Evolutionary conservation across 1,140 invertebrate species (phyloP).

Genomic region (Aphidius ervi): DNA sequence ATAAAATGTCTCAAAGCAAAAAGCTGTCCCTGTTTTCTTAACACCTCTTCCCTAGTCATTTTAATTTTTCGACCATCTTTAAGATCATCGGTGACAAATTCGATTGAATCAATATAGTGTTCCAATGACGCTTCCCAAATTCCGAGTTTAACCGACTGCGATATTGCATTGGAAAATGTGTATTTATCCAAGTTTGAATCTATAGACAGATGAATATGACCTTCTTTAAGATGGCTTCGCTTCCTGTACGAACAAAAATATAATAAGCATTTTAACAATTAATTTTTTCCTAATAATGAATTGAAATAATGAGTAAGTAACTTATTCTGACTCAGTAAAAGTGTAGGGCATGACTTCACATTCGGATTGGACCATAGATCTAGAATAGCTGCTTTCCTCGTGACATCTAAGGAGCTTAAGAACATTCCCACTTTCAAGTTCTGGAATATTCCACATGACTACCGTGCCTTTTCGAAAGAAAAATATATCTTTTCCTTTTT

Average conservation of each 20-base stretch:
- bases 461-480: conserved; percentile 85
- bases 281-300: neutral
- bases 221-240: conserved; percentile 50
- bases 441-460: conserved; percentile 89
- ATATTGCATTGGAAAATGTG: conserved; percentile 85
- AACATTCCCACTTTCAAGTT: conserved; percentile 75
- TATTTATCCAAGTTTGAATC: conserved; percentile 66
- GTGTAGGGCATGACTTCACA: conserved; percentile 79
- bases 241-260: conserved; percentile 36
- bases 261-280: neutral
- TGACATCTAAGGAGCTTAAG: conserved; percentile 66
- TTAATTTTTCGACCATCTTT: conserved; percentile 65
- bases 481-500: conserved; percentile 73
- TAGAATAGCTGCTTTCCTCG: conserved; percentile 67
- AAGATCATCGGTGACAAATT: conserved; percentile 76
- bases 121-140: conserved; percentile 87
- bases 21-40: conserved; percentile 87
- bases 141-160: conserved; percentile 86
- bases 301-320: conserved; percentile 8
- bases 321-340: conserved; percentile 59
- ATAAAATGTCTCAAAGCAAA: conserved; percentile 85
- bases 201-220: conserved; percentile 52
- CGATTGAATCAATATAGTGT: conserved; percentile 76
- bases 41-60: conserved; percentile 67
- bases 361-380: conserved; percentile 68